Evolutionary conservation across 2,888 invertebrate genomes (phyloP).

Genomic region (Ethmia dodecea): DNA sequence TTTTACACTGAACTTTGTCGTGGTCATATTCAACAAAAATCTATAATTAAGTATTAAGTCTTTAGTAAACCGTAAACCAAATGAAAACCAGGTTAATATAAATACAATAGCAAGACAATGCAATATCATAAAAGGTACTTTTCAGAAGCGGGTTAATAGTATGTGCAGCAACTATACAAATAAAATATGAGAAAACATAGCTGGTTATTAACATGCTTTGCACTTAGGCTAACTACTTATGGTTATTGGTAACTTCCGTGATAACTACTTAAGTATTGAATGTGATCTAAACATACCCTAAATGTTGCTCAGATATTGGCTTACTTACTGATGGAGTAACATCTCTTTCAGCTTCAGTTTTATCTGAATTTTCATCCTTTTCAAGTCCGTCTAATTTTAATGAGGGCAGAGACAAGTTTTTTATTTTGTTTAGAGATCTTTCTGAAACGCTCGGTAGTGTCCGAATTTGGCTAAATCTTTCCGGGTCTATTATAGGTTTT

Average conservation of each 20-base stretch:
- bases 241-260: background rate
- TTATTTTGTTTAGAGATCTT: constrained; percentile 50
- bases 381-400: constrained; percentile 58
- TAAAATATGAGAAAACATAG: constrained; percentile 24
- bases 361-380: constrained; percentile 37
- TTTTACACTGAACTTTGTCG: constrained; percentile 47
- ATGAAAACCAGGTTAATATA: constrained; percentile 11
- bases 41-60: constrained; percentile 25
- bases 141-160: too few species aligned
- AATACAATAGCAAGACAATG: constrained; percentile 17
- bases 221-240: background rate
- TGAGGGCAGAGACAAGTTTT: constrained; percentile 65
- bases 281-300: constrained; percentile 70
- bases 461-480: constrained; percentile 50
- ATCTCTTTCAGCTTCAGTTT: constrained; percentile 54
- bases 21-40: constrained; percentile 39
- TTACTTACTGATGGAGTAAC: constrained; percentile 37
- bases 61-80: constrained; percentile 13
- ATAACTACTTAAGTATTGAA: background rate
- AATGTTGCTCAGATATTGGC: constrained; percentile 74
- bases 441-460: constrained; percentile 55
- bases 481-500: constrained; percentile 33
- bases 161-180: constrained; percentile 27
- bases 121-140: constrained; percentile 15
- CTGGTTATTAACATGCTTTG: constrained; percentile 24